Conservation (phyloP, 2,797 vertebrate species). For the Cossypha polioptera region DNA sequence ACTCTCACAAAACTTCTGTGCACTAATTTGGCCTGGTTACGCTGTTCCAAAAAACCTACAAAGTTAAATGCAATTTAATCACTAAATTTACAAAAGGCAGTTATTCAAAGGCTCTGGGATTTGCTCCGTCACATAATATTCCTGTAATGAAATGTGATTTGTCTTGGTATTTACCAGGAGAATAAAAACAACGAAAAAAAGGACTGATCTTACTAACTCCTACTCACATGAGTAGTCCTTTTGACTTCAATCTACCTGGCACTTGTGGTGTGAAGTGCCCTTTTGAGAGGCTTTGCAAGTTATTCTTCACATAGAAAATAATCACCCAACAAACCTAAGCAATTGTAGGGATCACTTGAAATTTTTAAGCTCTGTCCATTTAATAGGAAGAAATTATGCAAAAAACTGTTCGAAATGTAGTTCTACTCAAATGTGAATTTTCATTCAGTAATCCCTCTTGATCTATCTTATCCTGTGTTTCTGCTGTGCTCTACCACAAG, state of each 20-base stretch:
- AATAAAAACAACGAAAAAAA: not conserved
- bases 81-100: not conserved
- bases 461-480: not conserved
- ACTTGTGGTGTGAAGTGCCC: not conserved
- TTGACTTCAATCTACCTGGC: not conserved
- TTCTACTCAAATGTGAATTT: not conserved
- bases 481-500: not conserved
- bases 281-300: not conserved
- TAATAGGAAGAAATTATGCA: not conserved
- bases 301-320: not conserved
- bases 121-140: not conserved
- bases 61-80: conserved; percentile 4
- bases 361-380: not conserved
- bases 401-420: not conserved
- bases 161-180: not conserved
- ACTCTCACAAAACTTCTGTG: not conserved
- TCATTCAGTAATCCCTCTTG: not conserved
- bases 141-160: conserved; percentile 19
- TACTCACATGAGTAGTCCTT: not conserved
- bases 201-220: not conserved
- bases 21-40: not conserved
- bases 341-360: not conserved
- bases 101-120: conserved; percentile 12
- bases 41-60: not conserved
- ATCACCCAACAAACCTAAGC: not conserved